Evolutionary conservation across 2,888 invertebrate genomes (phyloP), one percentile per base, ranked within the genome.

Genomic region (Lamellibrachia columna): DNA sequence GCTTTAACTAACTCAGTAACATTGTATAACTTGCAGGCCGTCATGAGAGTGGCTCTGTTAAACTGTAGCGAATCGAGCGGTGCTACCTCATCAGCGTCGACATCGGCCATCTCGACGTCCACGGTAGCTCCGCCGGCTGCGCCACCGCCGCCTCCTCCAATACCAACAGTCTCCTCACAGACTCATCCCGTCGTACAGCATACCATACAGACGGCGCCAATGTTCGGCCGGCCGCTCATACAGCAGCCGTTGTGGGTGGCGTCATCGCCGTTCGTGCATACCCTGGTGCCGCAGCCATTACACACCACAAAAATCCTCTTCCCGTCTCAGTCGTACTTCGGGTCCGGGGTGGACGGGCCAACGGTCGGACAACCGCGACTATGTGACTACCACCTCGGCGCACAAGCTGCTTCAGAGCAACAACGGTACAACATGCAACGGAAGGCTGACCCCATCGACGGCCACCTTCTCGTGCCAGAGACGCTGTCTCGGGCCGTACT

Each of bases 181-280:
- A 75, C 75, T 75, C 75, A 75, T 22, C 75, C 75, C 75, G 75
- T 75, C 3, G 22, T 75, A 75, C 75, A 75, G 75, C 75, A 75
- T 75, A 75, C 75, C 15, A 75, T 75, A 15, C 75, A 75, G 75
- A 75, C 75, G 75, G 75, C 75, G 75, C 75, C 75, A 75, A 75
- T 75, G 75, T 75, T 75, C 75, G 75, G 75, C 75, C 75, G 75
- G 0, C 75, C 75, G 75, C 75, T 75, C 75, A 75, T 75, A 75
- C 75, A 75, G 75, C 75, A 75, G 75, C 75, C 75, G n/a, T n/a
- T 75, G 75, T 75, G 75, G 75, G 75, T 75, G 75, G 75, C 75
- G 75, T 75, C 75, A 15, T 75, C 75, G 75, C 75, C 75, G 75
- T 75, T 75, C 75, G 75, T 75, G n/a, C 75, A 75, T 15, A 75